Evolutionary conservation across 2,797 vertebrate genomes (phyloP), one percentile per base, ranked within the genome.

Genomic region (Phataginus tetradactyla): DNA sequence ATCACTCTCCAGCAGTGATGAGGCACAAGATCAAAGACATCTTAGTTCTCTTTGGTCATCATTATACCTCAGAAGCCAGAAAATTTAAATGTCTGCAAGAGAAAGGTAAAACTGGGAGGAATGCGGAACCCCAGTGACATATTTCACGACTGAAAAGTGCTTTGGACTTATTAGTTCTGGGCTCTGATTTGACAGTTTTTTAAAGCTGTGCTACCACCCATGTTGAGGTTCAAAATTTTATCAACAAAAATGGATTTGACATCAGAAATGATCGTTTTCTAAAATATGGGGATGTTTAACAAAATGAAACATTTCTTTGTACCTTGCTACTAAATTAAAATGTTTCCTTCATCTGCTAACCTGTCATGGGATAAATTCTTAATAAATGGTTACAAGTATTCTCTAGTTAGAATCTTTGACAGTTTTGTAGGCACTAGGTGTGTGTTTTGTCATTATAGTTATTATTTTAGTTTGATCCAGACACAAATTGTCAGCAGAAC

Each of bases 381-480:
- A 88, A 77, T 61, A 51, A 90, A 83, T 6, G 32, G 42, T 93
- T 78, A 83, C 3, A 10, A 11, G 45, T 51, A 13, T 78, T 84
- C n/a, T 63, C 39, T 68, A 25, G 15, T 75, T 83, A 32, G 78
- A 45, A 71, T 78, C 34, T 90, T 90, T 77, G 63, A 10, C 34
- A 78, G 13, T 68, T 93, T 51, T n/a, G 68, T 59, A 71, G 57
- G 34, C 7, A 61, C 12, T 77, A 6, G 55, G 9, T 29, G 23
- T 29, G 5, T 89, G 6, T 74, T 39, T 91, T 86, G 45, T 90
- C 17, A 51, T 59, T 59, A 27, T 72, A 61, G 17, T 72, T 53
- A n/a, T 91, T 14, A 63, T 90, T 81, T 86, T 92, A 93, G 37
- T 86, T 93, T 95, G 81, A 66, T 53, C 5, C 25, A 77, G 34